Percentiles rank a stretch among this genome's conserved stretches.
Conservation (phyloP, 1,140 invertebrate species). For the Drosophila suzukii region DNA sequence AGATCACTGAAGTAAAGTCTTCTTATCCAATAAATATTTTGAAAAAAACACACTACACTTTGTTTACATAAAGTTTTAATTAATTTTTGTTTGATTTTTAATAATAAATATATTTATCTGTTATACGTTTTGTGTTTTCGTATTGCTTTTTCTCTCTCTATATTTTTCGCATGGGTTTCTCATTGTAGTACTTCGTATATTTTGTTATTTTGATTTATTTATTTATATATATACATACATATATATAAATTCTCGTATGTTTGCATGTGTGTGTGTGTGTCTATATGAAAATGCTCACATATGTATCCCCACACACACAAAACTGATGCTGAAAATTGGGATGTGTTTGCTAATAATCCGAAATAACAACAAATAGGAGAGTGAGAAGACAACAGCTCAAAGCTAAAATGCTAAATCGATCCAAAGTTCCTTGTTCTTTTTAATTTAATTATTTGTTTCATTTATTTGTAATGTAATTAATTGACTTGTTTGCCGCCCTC, state of each 20-base stretch:
- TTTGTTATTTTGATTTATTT: constrained; percentile 20
- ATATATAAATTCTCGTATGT: constrained; percentile 13
- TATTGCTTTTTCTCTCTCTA: constrained; percentile 23
- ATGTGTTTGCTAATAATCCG: constrained; percentile 7
- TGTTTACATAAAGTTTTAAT: constrained; percentile 72
- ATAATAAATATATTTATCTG: constrained; percentile 80
- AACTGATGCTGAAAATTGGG: constrained; percentile 13
- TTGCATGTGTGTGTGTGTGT: constrained; percentile 29
- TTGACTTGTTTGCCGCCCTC: constrained; percentile 60
- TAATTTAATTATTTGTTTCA: neutral
- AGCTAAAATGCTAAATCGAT: constrained; percentile 26
- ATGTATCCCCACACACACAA: neutral
- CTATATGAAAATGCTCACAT: constrained; percentile 12
- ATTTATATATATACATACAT: constrained; percentile 20
- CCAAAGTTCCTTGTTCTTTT: constrained; percentile 4
- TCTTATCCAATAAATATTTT: neutral
- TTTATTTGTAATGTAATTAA: constrained; percentile 62
- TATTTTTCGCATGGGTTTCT: constrained; percentile 7
- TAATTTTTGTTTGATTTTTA: constrained; percentile 79
- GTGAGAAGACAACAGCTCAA: constrained; percentile 24
- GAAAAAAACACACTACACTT: constrained; percentile 19
- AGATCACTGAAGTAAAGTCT: neutral
- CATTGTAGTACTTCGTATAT: constrained; percentile 46
- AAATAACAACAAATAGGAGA: constrained; percentile 24
- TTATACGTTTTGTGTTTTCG: constrained; percentile 51